Conservation (phyloP, 2,888 invertebrate genomes). For the Temnothorax unifasciatus region DNA sequence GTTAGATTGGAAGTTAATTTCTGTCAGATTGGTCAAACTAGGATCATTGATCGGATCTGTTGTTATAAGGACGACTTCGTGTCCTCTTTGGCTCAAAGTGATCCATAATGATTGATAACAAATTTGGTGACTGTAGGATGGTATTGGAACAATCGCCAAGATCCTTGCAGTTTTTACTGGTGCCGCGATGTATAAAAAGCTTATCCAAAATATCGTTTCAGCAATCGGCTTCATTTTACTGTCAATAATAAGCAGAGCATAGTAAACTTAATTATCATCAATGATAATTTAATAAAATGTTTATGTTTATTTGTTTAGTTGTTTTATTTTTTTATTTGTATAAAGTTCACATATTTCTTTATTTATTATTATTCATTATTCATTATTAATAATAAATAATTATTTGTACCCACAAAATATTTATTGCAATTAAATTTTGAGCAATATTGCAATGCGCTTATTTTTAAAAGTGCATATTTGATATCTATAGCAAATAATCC, state of each 20-base stretch:
- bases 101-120: conserved; percentile 85
- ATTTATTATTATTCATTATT: too few species aligned
- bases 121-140: conserved; percentile 87
- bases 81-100: conserved; percentile 81
- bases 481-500: too few species aligned
- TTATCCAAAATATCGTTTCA: not conserved
- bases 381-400: too few species aligned
- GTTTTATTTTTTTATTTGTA: too few species aligned
- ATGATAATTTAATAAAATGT: not conserved
- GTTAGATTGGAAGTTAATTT: conserved; percentile 58
- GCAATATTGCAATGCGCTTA: too few species aligned
- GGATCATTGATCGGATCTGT: too few species aligned
- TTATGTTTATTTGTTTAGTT: not conserved
- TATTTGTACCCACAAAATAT: too few species aligned
- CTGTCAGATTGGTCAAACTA: too few species aligned
- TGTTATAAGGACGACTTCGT: too few species aligned
- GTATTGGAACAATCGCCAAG: conserved; percentile 85
- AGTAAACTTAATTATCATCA: not conserved
- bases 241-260: not conserved
- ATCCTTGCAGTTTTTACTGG: conserved; percentile 82
- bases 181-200: not conserved
- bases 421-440: too few species aligned
- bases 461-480: too few species aligned
- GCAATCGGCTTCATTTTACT: conserved; percentile 7
- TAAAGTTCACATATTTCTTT: too few species aligned